These are phyloP conservation scores for Piliocolobus tephrosceles DNA, from an alignment of 2,113 vertebrate species.

Conservation along the genomic window DNA sequence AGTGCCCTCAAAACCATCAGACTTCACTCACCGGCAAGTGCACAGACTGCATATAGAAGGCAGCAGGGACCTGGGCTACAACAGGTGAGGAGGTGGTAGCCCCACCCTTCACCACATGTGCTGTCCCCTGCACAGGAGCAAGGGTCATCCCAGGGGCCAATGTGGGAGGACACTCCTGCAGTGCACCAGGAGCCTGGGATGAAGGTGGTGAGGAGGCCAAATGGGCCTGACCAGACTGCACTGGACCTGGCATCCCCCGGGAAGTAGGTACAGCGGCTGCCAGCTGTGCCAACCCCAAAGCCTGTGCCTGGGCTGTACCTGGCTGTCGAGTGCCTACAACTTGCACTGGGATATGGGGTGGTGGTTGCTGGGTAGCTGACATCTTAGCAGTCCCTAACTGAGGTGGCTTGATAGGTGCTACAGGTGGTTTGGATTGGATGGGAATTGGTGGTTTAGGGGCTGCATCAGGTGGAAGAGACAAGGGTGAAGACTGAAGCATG, in stretches of 20 bases:
- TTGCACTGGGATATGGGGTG: slow-evolving; percentile 95
- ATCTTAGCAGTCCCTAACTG: slow-evolving; percentile 84
- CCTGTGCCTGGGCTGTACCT: slow-evolving; percentile 89
- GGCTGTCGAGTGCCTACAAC: slow-evolving; percentile 95
- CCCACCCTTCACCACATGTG: slow-evolving; percentile 84
- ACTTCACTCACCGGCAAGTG: slow-evolving; percentile 85
- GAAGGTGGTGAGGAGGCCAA: slow-evolving; percentile 82
- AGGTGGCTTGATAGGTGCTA: slow-evolving; percentile 86
- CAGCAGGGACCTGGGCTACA: slow-evolving; percentile 84
- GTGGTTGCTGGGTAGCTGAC: slow-evolving; percentile 83
- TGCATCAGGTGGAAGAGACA: slow-evolving; percentile 83
- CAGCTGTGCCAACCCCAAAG: slow-evolving; percentile 91
- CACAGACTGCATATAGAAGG: slow-evolving; percentile 87
- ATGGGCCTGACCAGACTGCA: slow-evolving; percentile 83
- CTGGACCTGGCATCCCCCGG: slow-evolving; percentile 83
- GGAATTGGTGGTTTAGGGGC: slow-evolving; percentile 89
- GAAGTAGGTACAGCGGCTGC: slow-evolving; percentile 80
- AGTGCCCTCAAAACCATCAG: not conserved
- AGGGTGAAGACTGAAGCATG: slow-evolving; percentile 90
- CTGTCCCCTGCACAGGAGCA: slow-evolving; percentile 84
- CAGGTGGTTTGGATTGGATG: slow-evolving; percentile 92
- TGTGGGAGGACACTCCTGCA: slow-evolving; percentile 80
- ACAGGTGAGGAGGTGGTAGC: slow-evolving; percentile 81
- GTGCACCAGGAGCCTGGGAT: slow-evolving; percentile 78
- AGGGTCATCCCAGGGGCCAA: slow-evolving; percentile 83